phyloP scores from a whole-genome alignment of 2,888 invertebrate species.

The Drosophila silvestris region DNA sequence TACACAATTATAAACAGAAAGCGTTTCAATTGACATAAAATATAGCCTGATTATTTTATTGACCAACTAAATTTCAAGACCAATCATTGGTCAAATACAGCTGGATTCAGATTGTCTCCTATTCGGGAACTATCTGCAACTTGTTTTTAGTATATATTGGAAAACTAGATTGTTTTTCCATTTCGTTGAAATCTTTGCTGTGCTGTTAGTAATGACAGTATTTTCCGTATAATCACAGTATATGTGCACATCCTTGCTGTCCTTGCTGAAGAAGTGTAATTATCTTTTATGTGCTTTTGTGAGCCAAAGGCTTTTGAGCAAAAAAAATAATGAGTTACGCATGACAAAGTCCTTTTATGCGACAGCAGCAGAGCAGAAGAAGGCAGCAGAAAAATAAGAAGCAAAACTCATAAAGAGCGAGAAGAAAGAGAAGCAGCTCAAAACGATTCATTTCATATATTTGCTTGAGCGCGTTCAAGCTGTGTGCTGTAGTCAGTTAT shows the following conservation, averaged over 20 bases:
- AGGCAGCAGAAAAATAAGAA: slow-evolving; percentile 13
- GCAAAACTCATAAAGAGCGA: slow-evolving; percentile 15
- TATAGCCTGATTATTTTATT: neutral
- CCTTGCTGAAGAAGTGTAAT: slow-evolving; percentile 43
- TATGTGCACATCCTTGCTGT: neutral
- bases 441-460: slow-evolving; percentile 77
- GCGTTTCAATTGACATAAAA: neutral
- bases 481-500: slow-evolving; percentile 49
- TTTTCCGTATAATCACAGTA: neutral
- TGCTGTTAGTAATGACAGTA: neutral
- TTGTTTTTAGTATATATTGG: neutral
- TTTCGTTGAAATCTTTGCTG: neutral
- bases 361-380: slow-evolving; percentile 45
- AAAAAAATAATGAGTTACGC: slow-evolving; percentile 85
- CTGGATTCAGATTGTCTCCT: rapidly evolving
- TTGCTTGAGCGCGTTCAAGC: slow-evolving; percentile 56
- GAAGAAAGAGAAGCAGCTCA: slow-evolving; percentile 11
- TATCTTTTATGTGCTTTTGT: slow-evolving; percentile 65
- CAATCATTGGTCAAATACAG: neutral
- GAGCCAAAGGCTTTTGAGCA: slow-evolving; percentile 63
- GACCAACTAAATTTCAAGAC: neutral
- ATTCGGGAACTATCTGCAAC: neutral
- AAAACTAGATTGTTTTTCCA: neutral
- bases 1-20: neutral
- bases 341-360: slow-evolving; percentile 83